Evolutionary conservation across 2,888 invertebrate species (phyloP).

Genomic region (Chalcis sispes): DNA sequence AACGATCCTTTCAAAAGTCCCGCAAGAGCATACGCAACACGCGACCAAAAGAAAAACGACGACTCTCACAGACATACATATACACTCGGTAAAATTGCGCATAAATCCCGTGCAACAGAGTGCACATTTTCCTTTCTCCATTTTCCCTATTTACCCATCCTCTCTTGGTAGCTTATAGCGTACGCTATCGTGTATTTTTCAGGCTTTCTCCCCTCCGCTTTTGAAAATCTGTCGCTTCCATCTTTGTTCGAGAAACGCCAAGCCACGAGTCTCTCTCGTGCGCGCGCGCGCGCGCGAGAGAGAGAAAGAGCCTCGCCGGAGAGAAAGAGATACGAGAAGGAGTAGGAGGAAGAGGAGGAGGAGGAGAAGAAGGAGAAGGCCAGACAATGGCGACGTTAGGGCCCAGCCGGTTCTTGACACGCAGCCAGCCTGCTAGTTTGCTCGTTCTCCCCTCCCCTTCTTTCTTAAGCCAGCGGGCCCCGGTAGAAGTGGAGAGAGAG

Average conservation of each 20-base stretch:
- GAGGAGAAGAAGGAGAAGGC: not conserved
- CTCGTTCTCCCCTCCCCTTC: constrained; percentile 8
- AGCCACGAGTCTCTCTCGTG: too few relatives aligned
- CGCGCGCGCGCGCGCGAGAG: too few relatives aligned
- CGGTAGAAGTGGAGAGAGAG: constrained; percentile 26
- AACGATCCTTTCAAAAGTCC: not conserved
- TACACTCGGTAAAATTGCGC: too few relatives aligned
- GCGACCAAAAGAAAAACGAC: too few relatives aligned
- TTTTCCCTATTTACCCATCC: not conserved
- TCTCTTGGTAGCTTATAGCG: too few relatives aligned
- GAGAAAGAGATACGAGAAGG: too few relatives aligned
- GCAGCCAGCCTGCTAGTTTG: constrained; percentile 55
- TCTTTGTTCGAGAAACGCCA: constrained; percentile 46
- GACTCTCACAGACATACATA: too few relatives aligned
- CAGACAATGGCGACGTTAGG: constrained; percentile 72
- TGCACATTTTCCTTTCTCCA: too few relatives aligned
- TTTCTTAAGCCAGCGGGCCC: constrained; percentile 15
- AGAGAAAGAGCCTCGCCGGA: too few relatives aligned
- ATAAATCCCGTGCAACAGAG: too few relatives aligned
- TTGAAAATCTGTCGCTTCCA: not conserved
- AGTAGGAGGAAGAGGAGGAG: too few relatives aligned
- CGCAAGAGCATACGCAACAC: not conserved
- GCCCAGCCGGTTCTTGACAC: constrained; percentile 73
- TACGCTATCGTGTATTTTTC: not conserved
- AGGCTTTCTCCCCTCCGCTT: constrained; percentile 30